These are phyloP conservation scores for Sciurus niger DNA, from an alignment of 2,113 vertebrate genomes.

Conservation along the genomic window DNA sequence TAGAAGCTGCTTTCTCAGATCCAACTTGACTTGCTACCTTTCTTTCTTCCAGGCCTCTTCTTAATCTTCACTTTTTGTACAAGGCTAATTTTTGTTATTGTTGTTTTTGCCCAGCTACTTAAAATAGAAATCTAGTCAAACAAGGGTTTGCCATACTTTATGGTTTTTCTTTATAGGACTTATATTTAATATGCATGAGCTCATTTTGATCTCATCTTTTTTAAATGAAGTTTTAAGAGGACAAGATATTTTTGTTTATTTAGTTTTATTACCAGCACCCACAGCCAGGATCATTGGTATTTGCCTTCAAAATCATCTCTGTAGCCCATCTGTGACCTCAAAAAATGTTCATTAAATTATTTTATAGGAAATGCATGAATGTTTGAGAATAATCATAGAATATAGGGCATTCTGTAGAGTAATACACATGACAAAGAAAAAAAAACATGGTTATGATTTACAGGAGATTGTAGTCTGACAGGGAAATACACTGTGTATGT, in stretches of 20 bases:
- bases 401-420: not conserved
- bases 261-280: not conserved
- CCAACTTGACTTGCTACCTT: not conserved
- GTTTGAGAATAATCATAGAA: not conserved
- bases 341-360: not conserved
- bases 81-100: no score
- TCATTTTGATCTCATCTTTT: not conserved
- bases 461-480: not conserved
- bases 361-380: not conserved
- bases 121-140: not conserved
- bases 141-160: not conserved
- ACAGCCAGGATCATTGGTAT: not conserved
- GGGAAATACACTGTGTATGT: not conserved
- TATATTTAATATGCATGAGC: not conserved
- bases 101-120: not conserved
- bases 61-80: not conserved
- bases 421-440: not conserved
- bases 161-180: not conserved
- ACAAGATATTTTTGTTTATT: not conserved
- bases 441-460: not conserved
- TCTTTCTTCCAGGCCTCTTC: not conserved
- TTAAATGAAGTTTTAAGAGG: not conserved
- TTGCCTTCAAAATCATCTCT: not conserved
- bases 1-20: not conserved
- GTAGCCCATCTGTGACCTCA: not conserved